Conservation (phyloP, 2,113 vertebrate genomes). For the Potamarius usumacintae region DNA sequence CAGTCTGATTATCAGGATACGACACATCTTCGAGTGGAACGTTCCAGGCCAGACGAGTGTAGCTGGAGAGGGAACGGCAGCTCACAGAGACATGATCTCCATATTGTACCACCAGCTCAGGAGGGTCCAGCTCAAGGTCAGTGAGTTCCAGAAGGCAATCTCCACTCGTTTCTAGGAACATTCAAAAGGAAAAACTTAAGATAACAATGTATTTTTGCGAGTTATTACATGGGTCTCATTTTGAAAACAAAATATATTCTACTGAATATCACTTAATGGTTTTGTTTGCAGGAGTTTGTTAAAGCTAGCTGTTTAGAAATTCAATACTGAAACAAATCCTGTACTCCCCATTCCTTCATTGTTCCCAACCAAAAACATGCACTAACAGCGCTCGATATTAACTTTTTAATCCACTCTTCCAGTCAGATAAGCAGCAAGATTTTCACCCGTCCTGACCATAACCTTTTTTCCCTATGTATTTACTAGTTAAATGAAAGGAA, state of each 20-base stretch:
- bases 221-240: neutral
- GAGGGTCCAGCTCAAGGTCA: conserved; percentile 25
- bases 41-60: neutral
- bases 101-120: conserved; percentile 45
- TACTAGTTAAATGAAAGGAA: too few relatives aligned
- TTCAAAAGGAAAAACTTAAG: neutral
- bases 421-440: too few relatives aligned
- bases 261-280: neutral
- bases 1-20: rapidly evolving
- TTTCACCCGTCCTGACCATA: too few relatives aligned
- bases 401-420: too few relatives aligned
- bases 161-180: neutral
- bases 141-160: neutral
- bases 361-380: neutral
- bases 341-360: neutral
- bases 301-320: neutral
- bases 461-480: too few relatives aligned
- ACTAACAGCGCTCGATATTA: too few relatives aligned
- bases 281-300: neutral
- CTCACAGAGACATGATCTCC: neutral
- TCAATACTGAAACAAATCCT: neutral
- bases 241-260: neutral
- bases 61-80: neutral
- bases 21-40: rapidly evolving
- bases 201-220: neutral